Base-by-base conservation (phyloP, 2,113 vertebrate species). In the Macquaria ambigua region DNA sequence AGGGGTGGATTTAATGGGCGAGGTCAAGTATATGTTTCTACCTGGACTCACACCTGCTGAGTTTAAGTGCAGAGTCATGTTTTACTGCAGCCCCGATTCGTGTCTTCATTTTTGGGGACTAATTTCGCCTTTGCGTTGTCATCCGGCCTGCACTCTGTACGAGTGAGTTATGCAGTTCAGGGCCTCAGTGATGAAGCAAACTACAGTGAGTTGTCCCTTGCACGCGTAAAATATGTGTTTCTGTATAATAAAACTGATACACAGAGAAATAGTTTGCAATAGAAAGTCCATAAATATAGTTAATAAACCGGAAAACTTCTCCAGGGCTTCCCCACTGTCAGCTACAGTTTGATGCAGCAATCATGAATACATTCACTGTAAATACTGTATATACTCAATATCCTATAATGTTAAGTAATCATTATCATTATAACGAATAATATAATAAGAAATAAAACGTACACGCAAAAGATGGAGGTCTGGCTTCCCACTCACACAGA, bases 401-500 rank as follows among this genome's bases (percentile, higher is more conserved):
- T n/a, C 53, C 31, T 50, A 62, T n/a, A 73, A 74, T 25, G 37
- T 55, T n/a, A 39, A 41, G 37, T 70, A 64, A 61, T 59, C 23
- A 31, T 63, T 61, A 62, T 18, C 23, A 31, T 63, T 61, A 62
- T 18, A 50, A 21, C 11, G 34, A 34, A 34, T 34, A 34, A 3
- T 34, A 34, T 34, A 34, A 34, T 34, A 34, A 71, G 68, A 39
- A 68, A 83, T 79, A 7, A 76, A 41, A 69, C 31, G 1, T 34
- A 69, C 34, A 74, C 39, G 62, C 37, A 53, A 56, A 21, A 43
- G 63, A 68, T 39, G 66, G 64, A 77, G 61, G 71, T 88, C 76
- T 70, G 73, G 55, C 64, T 53, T 39, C 64, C 64, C 80, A 74
- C 59, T 83, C 72, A 31, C 67, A 77, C 43, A 90, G 91, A 91